Evolutionary conservation across 1,140 invertebrate genomes (phyloP), one percentile per base, ranked within the genome.

Genomic region (Ectropis grisescens): DNA sequence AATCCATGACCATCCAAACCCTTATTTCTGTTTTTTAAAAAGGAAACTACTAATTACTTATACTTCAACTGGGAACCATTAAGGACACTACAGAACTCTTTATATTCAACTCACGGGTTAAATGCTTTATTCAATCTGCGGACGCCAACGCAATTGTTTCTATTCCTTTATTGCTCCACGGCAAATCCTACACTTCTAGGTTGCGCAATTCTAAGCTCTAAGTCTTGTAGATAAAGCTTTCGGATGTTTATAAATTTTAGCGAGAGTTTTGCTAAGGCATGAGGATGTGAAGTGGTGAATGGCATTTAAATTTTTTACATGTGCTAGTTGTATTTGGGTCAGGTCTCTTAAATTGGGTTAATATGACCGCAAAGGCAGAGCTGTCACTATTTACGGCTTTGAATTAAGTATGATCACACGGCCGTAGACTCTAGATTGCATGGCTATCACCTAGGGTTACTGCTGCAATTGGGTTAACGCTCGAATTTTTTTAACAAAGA

Each of bases 61-160:
- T 19, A 4, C 16, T 19, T 19, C 16, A n/a, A n/a, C n/a, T n/a
- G n/a, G n/a, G n/a, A n/a, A n/a, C n/a, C n/a, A n/a, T n/a, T n/a
- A n/a, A n/a, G n/a, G n/a, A n/a, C n/a, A n/a, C n/a, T n/a, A n/a
- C n/a, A n/a, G n/a, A n/a, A n/a, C n/a, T 19, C 16, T 19, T 8
- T 19, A 19, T 22, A 38, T 36, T 36, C 29, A 31, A 47, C 55
- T 54, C 62, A 69, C 47, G 56, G 58, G 64, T 70, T 64, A 66
- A 69, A 57, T 44, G 52, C 42, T 61, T 69, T 60, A 74, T 74
- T 67, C 61, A 70, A 70, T 75, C 58, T 67, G 58, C 57, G 55
- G 47, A 60, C 61, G 51, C 58, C 61, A 48, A 64, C 61, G 59
- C 58, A 64, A 67, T 71, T 67, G 66, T 70, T 64, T 57, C 57